Percentiles rank a stretch among this genome's conserved stretches.
Evolutionary conservation across 2,888 invertebrate species (phyloP).

Genomic region (Erebia ligea): DNA sequence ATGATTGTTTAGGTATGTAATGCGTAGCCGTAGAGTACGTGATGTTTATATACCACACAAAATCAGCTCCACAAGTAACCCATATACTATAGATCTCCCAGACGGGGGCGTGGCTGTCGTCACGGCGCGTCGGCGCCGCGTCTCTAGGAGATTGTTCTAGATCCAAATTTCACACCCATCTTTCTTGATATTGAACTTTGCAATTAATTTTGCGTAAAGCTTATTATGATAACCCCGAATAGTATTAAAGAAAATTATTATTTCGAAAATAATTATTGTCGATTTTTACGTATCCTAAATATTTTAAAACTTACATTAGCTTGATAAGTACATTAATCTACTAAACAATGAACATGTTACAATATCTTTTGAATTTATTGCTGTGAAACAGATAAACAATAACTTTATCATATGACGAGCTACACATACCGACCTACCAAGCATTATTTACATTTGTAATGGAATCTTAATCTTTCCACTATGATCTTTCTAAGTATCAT

Average conservation of each 20-base stretch:
- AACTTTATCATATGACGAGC: not conserved
- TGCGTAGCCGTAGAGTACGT: conserved; percentile 22
- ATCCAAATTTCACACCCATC: conserved; percentile 41
- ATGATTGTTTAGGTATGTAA: conserved; percentile 7
- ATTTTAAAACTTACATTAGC: not conserved
- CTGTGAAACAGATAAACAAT: not conserved
- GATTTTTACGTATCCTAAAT: not conserved
- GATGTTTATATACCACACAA: conserved; percentile 31
- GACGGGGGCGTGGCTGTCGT: conserved; percentile 72
- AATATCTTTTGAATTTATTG: not conserved
- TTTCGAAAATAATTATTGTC: not conserved
- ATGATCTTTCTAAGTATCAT: not conserved
- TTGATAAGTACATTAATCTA: too few species aligned
- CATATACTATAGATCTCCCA: conserved; percentile 34
- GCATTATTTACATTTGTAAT: not conserved
- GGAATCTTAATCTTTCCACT: not conserved
- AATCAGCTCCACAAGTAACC: conserved; percentile 31
- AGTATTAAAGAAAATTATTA: not conserved
- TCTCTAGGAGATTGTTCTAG: conserved; percentile 63
- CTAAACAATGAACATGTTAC: too few species aligned
- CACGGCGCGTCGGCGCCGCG: conserved; percentile 75
- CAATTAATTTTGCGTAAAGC: conserved; percentile 14
- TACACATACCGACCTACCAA: not conserved
- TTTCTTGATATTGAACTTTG: conserved; percentile 34
- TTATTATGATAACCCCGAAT: not conserved